Evolutionary conservation across 2,797 vertebrate genomes (phyloP), one percentile per base, ranked within the genome.

Genomic region (Tragopan temminckii): DNA sequence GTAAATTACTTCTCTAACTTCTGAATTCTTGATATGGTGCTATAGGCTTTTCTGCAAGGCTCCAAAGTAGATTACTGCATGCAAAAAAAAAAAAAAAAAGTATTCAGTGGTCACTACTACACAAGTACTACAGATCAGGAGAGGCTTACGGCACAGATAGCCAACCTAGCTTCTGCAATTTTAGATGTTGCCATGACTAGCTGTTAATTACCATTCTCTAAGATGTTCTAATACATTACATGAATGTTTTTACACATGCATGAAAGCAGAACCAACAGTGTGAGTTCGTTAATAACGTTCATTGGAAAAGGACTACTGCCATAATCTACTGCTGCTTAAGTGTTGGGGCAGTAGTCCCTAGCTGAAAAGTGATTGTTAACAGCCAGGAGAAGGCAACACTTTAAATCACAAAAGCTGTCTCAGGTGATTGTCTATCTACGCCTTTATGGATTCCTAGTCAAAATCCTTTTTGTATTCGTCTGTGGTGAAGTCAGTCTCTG

Each of bases 141-240:
- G 83, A 88, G 89, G 90, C 82, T 69, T 77, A 74, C 93, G 91
- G 93, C 94, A 94, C 89, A 83, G 62, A 74, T 46, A 88, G 79
- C 69, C 91, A 95, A 91, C 74, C 66, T 75, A 88, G 58, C 50
- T 70, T n/a, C 36, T 18, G 36, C 66, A 75, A 71, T 94, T 93
- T 91, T 43, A 71, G 83, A 53, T 46, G 66, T 68, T 5, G 1
- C 62, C 76, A 78, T 4, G 3, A 88, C 58, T 80, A 90, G 79
- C 42, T 80, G 24, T 62, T 90, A 78, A 90, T 80, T 42, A 40
- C 63, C 81, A 78, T 77, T 85, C 79, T 75, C 17, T 5, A 23
- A 58, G 20, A 11, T 80, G 45, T 75, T 77, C 36, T 61, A 82
- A 61, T 29, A 70, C 25, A 62, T 66, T 33, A 45, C 16, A 9